A percentile compares a stretch with the other conserved stretches of the same genome.
Conservation (phyloP, 2,888 invertebrate species). For the Rhyacophila evoluta region DNA sequence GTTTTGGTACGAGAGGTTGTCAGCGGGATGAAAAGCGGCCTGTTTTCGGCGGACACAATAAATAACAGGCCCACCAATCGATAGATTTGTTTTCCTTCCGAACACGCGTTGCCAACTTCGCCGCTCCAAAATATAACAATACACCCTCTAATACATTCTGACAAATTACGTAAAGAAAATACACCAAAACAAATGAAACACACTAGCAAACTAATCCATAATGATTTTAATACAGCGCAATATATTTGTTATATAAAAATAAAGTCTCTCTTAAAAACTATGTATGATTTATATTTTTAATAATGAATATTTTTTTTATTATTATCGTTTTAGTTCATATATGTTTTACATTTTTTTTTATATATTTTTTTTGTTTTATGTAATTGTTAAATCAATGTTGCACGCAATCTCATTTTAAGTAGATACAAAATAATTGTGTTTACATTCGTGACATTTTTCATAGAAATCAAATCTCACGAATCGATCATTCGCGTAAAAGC, state of each 20-base stretch:
- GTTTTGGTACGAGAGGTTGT: too few species aligned
- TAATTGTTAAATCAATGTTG: background rate
- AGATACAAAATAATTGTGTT: background rate
- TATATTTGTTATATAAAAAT: background rate
- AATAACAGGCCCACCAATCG: background rate
- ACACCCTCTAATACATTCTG: background rate
- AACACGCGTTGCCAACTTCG: background rate
- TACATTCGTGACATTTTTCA: slow-evolving; percentile 1
- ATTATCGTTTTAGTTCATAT: background rate
- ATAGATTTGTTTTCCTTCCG: background rate
- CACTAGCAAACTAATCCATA: background rate
- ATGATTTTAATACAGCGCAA: background rate
- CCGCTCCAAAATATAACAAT: background rate
- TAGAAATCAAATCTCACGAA: background rate
- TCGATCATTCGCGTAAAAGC: background rate
- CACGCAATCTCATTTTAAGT: background rate
- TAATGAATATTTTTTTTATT: background rate
- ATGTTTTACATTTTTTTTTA: background rate
- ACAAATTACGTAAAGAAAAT: background rate
- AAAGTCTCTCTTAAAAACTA: background rate
- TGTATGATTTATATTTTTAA: background rate
- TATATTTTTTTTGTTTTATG: background rate
- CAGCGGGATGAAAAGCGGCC: too few species aligned
- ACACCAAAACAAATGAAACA: background rate
- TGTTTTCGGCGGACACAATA: background rate